These are phyloP conservation scores for Mayetiola destructor DNA, from an alignment of 2,888 invertebrate genomes.

Conservation along the genomic window DNA sequence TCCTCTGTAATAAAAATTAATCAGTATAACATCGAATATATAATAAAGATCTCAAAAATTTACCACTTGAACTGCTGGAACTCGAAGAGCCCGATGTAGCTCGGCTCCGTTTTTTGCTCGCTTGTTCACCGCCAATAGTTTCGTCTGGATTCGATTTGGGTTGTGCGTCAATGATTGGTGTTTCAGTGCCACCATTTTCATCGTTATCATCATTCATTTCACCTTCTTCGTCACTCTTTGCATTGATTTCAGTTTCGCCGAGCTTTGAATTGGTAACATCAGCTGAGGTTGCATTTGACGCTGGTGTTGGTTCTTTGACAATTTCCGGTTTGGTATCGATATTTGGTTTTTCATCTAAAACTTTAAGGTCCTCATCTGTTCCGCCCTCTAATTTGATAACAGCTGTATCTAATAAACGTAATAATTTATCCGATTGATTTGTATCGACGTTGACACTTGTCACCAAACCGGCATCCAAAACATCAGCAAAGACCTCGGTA, in stretches of 20 bases:
- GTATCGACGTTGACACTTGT: constrained; percentile 72
- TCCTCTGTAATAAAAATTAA: background rate
- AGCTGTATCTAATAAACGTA: constrained; percentile 84
- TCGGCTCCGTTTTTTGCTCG: constrained; percentile 15
- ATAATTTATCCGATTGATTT: constrained; percentile 63
- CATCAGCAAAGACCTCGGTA: constrained; percentile 73
- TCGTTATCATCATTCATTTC: constrained; percentile 21
- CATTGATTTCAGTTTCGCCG: constrained; percentile 16
- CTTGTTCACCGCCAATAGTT: background rate
- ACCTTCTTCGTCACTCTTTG: constrained; percentile 14
- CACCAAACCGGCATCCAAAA: constrained; percentile 58
- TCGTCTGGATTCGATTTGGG: constrained; percentile 18
- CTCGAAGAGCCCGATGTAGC: constrained; percentile 25
- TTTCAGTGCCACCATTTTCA: constrained; percentile 21
- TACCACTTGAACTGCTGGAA: constrained; percentile 15
- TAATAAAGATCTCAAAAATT: background rate
- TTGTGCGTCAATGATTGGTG: too few species aligned
- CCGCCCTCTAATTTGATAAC: constrained; percentile 94
- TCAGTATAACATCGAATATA: background rate
- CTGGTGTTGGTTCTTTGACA: background rate
- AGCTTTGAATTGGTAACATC: background rate
- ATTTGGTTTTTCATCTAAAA: constrained; percentile 55
- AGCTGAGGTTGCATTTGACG: too few species aligned
- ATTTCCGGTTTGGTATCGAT: constrained; percentile 15
- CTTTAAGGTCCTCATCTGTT: constrained; percentile 71